Percentiles rank a stretch among this genome's conserved stretches.
Conservation (phyloP, 2,113 vertebrate species). For the Ameiurus melas region DNA sequence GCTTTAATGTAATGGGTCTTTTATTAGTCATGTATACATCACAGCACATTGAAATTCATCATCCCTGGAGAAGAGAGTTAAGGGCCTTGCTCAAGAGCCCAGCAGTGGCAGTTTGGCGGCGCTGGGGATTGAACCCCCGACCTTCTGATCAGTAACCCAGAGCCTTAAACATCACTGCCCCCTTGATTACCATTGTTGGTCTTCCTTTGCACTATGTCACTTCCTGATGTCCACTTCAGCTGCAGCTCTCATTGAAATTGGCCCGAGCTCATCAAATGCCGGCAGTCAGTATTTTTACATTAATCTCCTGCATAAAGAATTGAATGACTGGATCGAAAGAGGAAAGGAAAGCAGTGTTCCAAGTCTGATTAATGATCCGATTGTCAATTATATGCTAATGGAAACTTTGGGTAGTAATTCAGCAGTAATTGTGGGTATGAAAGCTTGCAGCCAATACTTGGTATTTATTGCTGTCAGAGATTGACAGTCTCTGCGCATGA, state of each 20-base stretch:
- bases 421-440: background rate
- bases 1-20: background rate
- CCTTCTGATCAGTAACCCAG: no score
- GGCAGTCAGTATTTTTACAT: background rate
- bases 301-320: background rate
- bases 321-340: background rate
- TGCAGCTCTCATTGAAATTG: background rate
- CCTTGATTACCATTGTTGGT: background rate
- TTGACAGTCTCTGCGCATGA: background rate
- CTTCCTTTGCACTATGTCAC: background rate
- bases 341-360: background rate
- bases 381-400: conserved; percentile 22
- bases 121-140: no score
- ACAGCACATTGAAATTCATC: no score
- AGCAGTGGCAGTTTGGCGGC: no score
- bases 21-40: no score
- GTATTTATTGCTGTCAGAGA: conserved; percentile 17
- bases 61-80: no score
- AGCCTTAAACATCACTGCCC: no score
- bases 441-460: background rate
- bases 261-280: conserved; percentile 10
- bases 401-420: background rate
- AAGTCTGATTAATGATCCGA: conserved; percentile 1
- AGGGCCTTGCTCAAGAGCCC: no score
- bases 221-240: background rate